Conservation (phyloP, 2,888 invertebrate species). For the Ichneumon xanthorius region DNA sequence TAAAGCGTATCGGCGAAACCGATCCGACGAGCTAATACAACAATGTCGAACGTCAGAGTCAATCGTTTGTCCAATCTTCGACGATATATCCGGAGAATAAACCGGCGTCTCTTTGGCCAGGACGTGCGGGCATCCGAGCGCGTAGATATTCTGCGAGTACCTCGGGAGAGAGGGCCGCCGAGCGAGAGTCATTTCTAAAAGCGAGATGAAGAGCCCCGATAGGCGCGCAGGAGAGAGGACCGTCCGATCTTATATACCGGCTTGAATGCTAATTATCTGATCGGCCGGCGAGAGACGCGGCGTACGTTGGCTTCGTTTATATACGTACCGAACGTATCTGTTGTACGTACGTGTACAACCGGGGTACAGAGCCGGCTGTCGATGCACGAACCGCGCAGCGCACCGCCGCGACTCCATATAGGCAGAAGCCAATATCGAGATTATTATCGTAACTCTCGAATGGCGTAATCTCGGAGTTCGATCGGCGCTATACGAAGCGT, state of each 20-base stretch:
- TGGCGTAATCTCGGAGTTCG: slow-evolving; percentile 77
- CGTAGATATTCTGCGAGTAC: slow-evolving; percentile 25
- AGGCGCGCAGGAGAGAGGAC: slow-evolving; percentile 61
- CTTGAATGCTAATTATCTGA: slow-evolving; percentile 83
- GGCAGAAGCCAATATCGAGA: slow-evolving; percentile 82
- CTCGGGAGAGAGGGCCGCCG: slow-evolving; percentile 34
- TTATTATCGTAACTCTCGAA: slow-evolving; percentile 80
- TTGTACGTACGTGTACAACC: slow-evolving; percentile 19
- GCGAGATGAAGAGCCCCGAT: slow-evolving; percentile 77
- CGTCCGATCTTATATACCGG: slow-evolving; percentile 68
- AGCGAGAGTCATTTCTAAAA: slow-evolving; percentile 75
- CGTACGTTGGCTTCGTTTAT: slow-evolving; percentile 50
- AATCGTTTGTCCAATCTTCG: slow-evolving; percentile 58
- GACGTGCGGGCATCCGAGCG: slow-evolving; percentile 37
- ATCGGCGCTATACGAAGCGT: slow-evolving; percentile 78
- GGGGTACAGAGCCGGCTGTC: slow-evolving; percentile 47
- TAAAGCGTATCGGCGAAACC: slow-evolving; percentile 53
- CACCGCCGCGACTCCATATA: slow-evolving; percentile 72
- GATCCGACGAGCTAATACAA: slow-evolving; percentile 61
- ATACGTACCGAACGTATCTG: slow-evolving; percentile 4
- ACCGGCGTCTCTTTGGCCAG: slow-evolving; percentile 26
- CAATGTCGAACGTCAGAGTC: slow-evolving; percentile 65
- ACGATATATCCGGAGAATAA: slow-evolving; percentile 52
- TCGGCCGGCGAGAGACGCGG: slow-evolving; percentile 70
- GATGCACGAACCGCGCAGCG: slow-evolving; percentile 50